A percentile compares a stretch with the other conserved stretches of the same genome.
Evolutionary conservation across 1,140 invertebrate genomes (phyloP).

Genomic region (Oryctes rhinoceros): DNA sequence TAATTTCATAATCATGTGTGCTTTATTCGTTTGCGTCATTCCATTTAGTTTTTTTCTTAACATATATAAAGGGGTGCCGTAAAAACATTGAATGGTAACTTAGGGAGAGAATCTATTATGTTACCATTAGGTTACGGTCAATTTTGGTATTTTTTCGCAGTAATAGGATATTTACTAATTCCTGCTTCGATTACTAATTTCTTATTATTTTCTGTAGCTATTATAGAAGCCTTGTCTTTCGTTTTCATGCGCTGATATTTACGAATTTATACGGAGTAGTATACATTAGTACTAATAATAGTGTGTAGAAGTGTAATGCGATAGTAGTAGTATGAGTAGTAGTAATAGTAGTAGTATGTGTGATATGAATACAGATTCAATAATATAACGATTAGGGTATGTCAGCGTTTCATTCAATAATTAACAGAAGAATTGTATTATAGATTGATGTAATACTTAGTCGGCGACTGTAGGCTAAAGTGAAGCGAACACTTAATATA

Average conservation of each 20-base stretch:
- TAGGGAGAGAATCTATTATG: neutral
- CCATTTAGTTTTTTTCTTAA: too few species aligned
- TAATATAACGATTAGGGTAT: constrained; percentile 1
- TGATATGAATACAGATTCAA: neutral
- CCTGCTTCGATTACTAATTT: neutral
- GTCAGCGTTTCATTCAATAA: neutral
- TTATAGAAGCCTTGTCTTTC: neutral
- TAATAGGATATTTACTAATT: neutral
- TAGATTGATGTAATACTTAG: constrained; percentile 40
- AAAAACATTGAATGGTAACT: neutral
- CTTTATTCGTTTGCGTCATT: neutral
- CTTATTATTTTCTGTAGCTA: neutral
- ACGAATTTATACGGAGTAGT: neutral
- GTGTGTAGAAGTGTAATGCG: neutral
- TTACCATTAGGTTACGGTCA: neutral
- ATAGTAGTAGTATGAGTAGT: neutral
- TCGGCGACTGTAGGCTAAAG: constrained; percentile 56
- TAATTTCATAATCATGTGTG: neutral
- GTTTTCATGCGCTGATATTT: neutral
- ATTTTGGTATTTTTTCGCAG: neutral
- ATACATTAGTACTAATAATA: neutral
- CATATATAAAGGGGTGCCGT: too few species aligned
- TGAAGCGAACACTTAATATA: constrained; percentile 57
- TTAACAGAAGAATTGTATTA: constrained; percentile 52
- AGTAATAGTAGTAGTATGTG: neutral